Conservation (phyloP, 1,140 invertebrate species). For the Leptopilina boulardi region DNA sequence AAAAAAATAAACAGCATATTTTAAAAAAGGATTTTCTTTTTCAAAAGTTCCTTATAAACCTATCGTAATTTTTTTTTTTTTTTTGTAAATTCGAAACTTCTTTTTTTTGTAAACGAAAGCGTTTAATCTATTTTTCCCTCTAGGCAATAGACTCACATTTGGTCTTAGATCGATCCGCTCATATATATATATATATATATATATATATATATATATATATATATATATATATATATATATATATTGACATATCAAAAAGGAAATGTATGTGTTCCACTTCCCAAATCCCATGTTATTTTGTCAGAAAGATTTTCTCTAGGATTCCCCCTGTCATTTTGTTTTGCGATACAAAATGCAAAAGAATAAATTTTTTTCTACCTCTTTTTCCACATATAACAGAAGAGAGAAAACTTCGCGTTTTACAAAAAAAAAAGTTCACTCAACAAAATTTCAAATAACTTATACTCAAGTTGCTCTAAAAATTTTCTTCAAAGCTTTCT, state of each 20-base stretch:
- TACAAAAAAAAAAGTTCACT: too few species aligned
- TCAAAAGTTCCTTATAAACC: too few species aligned
- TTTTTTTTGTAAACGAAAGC: constrained; percentile 1
- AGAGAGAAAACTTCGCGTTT: too few species aligned
- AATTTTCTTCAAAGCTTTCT: background rate
- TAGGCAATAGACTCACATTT: background rate
- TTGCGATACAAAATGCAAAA: background rate
- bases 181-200: too few species aligned
- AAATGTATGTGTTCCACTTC: background rate
- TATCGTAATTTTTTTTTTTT: background rate
- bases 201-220: too few species aligned
- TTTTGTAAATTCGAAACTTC: background rate
- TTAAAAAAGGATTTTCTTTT: too few species aligned
- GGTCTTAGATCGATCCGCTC: background rate
- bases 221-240: too few species aligned
- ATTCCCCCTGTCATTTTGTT: constrained; percentile 13
- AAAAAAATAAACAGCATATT: background rate
- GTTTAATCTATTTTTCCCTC: constrained; percentile 14
- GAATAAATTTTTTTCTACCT: constrained; percentile 15
- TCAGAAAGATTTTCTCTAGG: background rate
- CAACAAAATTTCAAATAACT: background rate
- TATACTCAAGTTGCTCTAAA: background rate
- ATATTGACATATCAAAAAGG: constrained; percentile 5
- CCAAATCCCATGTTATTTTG: constrained; percentile 26
- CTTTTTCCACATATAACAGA: too few species aligned